Percentiles rank a stretch among this genome's conserved stretches.
These are phyloP conservation scores for Eidolon dupreanum DNA, from an alignment of 2,797 vertebrate genomes.

Conservation along the genomic window DNA sequence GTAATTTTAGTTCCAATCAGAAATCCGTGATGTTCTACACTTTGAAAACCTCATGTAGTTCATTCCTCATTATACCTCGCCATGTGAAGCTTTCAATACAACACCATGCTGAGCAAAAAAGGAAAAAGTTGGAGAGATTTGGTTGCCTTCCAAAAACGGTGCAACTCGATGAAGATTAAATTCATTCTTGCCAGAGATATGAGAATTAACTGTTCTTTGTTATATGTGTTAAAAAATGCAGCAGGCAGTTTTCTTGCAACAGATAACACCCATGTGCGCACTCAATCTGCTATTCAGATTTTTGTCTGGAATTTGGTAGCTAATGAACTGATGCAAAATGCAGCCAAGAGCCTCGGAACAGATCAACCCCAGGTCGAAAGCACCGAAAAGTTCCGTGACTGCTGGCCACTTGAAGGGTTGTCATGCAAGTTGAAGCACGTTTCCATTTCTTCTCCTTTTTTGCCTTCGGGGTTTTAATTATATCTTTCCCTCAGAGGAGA, in stretches of 20 bases:
- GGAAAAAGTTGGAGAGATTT: conserved; percentile 85
- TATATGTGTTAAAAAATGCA: conserved; percentile 67
- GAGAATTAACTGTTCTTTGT: conserved; percentile 86
- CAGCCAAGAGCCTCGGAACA: conserved; percentile 77
- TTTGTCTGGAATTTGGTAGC: conserved; percentile 82
- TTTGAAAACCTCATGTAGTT: conserved; percentile 87
- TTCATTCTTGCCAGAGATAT: conserved; percentile 84
- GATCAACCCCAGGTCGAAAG: conserved; percentile 73
- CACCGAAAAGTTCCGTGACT: conserved; percentile 71
- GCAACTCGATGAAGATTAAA: conserved; percentile 87
- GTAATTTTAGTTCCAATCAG: conserved; percentile 92
- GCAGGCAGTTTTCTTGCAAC: conserved; percentile 67
- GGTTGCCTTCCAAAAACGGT: conserved; percentile 89
- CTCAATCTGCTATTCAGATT: conserved; percentile 81
- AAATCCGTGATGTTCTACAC: conserved; percentile 89
- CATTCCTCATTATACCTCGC: conserved; percentile 88
- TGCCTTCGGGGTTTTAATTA: conserved; percentile 84
- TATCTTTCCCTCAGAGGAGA: conserved; percentile 76
- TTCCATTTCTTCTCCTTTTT: conserved; percentile 67
- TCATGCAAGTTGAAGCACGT: conserved; percentile 75
- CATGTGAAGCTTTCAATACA: conserved; percentile 87
- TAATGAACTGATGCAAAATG: conserved; percentile 85
- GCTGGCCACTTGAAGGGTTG: conserved; percentile 74
- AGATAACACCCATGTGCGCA: conserved; percentile 75
- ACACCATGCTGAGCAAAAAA: conserved; percentile 84